Evolutionary conservation across 2,113 vertebrate genomes (phyloP), one percentile per base, ranked within the genome.

Genomic region (Anser cygnoides): DNA sequence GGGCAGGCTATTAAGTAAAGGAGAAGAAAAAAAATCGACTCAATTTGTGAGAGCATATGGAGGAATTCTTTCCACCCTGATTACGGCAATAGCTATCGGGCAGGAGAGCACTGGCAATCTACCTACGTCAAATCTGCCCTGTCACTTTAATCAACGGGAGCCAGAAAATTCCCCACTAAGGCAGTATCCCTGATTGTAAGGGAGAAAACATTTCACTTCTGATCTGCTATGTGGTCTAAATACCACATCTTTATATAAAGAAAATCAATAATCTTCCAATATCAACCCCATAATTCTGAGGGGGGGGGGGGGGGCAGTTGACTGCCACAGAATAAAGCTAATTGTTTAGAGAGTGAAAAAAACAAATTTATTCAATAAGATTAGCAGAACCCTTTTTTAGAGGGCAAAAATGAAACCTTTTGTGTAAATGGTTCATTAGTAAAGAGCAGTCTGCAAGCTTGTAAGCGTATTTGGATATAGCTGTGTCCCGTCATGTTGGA

Each of bases 11-110:
- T 52, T 29, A 29, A 29, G 59, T 31, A 58, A 10, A 39, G 6
- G 17, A 22, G 17, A 18, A 41, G 28, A 65, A 20, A 26, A 55
- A 77, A 49, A 46, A 2, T 0, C 39, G 5, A 70, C 55, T 33
- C 11, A 5, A 75, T 62, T 92, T 68, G 6, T 28, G 13, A 8
- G 39, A 92, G 54, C 26, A 68, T 16, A 35, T 4, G 3, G 44
- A 87, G 35, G 19, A 95, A 93, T 79, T 87, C 23, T 58, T 62
- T 91, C 63, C 41, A 94, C 8, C 6, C 21, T 37, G 18, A 58
- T 41, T 62, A 58, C 0, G 0, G 41, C 31, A 86, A 77, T n/a
- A 90, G 21, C 37, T 76, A 83, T 7, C 8, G 70, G 28, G 19
- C 28, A 90, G 50, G 84, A 90, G 4, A 80, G 8, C 25, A 76